Evolutionary conservation across 2,113 vertebrate species (phyloP), one percentile per base, ranked within the genome.

Genomic region (Cynoglossus semilaevis): DNA sequence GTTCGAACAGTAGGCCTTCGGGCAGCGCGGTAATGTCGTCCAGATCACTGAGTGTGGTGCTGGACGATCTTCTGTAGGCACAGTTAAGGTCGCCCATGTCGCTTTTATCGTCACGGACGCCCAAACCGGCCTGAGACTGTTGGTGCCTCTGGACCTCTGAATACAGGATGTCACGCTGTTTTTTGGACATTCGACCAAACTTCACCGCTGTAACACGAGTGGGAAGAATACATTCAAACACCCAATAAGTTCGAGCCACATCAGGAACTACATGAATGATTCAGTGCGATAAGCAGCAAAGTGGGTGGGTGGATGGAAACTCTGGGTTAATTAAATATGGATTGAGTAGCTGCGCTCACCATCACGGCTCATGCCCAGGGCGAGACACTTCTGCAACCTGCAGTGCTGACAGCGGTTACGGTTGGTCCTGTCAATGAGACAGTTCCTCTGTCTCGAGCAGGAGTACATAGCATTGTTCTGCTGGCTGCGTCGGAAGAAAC

Each of bases 161-260:
- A 0, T 95, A 95, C 14, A 96, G 90, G 74, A 92, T 94, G 89
- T 96, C 94, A 1, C 94, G 90, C 81, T 96, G 94, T 82, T 96
- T 96, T 82, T 96, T 96, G 0, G 94, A 96, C 94, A 96, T 96
- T 61, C 94, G 92, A n/a, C 94, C 94, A 0, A 96, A 96, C 79
- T 96, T 96, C 72, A 96, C 94, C 1, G 94, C 94, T 96, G 84
- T 5, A 8, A 22, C 1, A 11, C 44, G 22, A 53, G 17, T 8
- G 13, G 1, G 15, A 43, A 37, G 8, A 47, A 9, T 18, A 52
- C 18, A 59, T 56, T 45, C 0, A 58, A 68, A 53, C 15, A 81
- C 45, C 47, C 7, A 70, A 51, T 55, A 46, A 51, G 35, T 13
- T 15, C 4, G 3, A 16, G 40, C 61, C 13, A 42, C 58, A 60